These are phyloP conservation scores for Papilio dardanus DNA, from an alignment of 1,140 invertebrate species.

Conservation along the genomic window DNA sequence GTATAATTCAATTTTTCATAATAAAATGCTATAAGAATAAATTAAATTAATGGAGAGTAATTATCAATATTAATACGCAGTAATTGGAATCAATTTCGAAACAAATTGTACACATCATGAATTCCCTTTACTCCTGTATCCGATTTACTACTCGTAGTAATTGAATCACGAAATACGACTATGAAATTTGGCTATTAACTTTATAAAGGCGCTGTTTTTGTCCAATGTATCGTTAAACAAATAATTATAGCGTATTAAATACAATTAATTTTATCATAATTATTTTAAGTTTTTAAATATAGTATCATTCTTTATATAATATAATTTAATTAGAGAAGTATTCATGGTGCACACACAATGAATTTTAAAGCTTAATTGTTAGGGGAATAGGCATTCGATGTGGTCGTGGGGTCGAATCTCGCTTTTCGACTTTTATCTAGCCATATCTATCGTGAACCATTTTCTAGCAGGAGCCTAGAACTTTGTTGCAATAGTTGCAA, in stretches of 20 bases:
- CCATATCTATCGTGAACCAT: no score
- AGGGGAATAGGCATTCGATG: no score
- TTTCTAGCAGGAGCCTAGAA: background rate
- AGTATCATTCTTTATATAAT: background rate
- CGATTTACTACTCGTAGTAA: slow-evolving; percentile 11
- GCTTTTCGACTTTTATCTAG: no score
- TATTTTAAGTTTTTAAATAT: background rate
- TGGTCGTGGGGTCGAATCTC: no score
- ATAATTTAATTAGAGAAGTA: background rate
- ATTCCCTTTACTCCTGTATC: background rate
- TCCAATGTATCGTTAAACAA: no score
- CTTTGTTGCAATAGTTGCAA: background rate
- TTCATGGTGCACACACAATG: no score
- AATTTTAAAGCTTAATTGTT: no score
- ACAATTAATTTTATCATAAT: background rate
- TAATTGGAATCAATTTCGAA: slow-evolving; percentile 38
- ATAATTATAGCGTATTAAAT: background rate
- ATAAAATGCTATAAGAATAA: background rate
- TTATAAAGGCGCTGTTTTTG: background rate
- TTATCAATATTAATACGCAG: slow-evolving; percentile 33
- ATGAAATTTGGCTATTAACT: slow-evolving; percentile 15
- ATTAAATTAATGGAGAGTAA: background rate
- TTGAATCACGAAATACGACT: slow-evolving; percentile 32
- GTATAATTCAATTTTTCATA: background rate
- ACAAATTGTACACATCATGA: slow-evolving; percentile 7